Evolutionary conservation across 1,140 invertebrate species (phyloP).

Genomic region (Anoplophora glabripennis): DNA sequence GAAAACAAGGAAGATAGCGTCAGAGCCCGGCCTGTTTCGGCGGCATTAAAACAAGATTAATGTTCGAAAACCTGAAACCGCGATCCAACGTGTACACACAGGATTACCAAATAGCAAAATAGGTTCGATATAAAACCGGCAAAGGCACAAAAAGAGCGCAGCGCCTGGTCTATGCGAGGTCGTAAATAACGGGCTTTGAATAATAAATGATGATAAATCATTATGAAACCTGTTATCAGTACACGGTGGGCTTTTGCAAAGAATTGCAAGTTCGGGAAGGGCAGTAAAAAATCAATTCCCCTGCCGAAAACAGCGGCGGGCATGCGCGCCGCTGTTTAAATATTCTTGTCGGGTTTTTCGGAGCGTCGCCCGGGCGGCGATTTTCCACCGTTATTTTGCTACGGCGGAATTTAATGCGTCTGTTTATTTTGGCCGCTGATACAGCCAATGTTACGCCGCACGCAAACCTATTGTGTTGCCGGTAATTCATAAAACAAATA

Average conservation of each 20-base stretch:
- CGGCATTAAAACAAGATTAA: too few relatives aligned
- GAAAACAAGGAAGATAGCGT: too few relatives aligned
- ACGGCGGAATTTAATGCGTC: too few relatives aligned
- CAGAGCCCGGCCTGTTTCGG: too few relatives aligned
- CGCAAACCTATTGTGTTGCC: too few relatives aligned
- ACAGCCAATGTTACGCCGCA: too few relatives aligned
- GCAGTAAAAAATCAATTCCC: conserved; percentile 42
- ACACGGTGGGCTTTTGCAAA: conserved; percentile 37
- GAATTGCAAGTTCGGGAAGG: conserved; percentile 40
- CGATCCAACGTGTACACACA: too few relatives aligned
- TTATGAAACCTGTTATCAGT: conserved; percentile 41
- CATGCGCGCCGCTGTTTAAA: conserved; percentile 21
- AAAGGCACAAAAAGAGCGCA: conserved; percentile 22
- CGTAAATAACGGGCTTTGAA: conserved; percentile 36
- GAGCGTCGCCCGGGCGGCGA: not conserved
- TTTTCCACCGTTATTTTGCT: too few relatives aligned
- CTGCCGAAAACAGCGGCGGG: conserved; percentile 11
- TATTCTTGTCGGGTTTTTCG: conserved; percentile 17
- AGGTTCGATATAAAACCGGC: conserved; percentile 18
- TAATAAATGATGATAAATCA: conserved; percentile 38
- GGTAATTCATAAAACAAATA: too few relatives aligned
- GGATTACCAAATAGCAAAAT: conserved; percentile 3
- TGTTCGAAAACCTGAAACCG: too few relatives aligned
- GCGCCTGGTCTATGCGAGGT: conserved; percentile 31
- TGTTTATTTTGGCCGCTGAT: too few relatives aligned